Percentiles rank a stretch among this genome's conserved stretches.
phyloP scores from a whole-genome alignment of 2,888 invertebrate genomes.

The Noctua janthe region DNA sequence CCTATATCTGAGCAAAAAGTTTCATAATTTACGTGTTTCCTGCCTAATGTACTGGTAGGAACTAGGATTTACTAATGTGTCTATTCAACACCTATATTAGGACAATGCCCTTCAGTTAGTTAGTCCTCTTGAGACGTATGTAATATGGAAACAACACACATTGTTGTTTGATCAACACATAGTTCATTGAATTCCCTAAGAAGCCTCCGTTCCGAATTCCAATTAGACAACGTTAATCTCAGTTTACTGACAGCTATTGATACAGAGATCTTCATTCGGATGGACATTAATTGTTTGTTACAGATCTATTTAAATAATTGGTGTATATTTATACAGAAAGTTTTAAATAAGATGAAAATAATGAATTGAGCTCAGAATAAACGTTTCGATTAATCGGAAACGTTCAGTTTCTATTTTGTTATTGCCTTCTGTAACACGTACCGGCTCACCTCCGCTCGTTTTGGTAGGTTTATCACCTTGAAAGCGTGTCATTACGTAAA shows the following conservation, averaged over 20 bases:
- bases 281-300: neutral
- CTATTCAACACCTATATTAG: neutral
- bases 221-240: neutral
- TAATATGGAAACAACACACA: neutral
- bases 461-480: constrained; percentile 1
- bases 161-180: neutral
- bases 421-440: neutral
- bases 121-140: neutral
- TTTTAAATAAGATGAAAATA: neutral
- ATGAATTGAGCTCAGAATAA: neutral
- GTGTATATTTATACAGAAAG: neutral
- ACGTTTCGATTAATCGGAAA: neutral
- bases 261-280: no score
- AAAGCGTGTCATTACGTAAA: neutral
- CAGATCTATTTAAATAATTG: neutral
- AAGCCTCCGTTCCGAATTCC: neutral
- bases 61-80: neutral
- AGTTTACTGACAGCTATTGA: neutral
- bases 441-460: neutral
- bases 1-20: neutral
- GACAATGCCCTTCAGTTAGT: neutral
- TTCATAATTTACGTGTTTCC: neutral
- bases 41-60: neutral
- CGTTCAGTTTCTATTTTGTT: neutral
- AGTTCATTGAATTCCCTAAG: neutral